A percentile compares a stretch with the other conserved stretches of the same genome.
Conservation (phyloP, 2,797 vertebrate species). For the Notamacropus eugenii region DNA sequence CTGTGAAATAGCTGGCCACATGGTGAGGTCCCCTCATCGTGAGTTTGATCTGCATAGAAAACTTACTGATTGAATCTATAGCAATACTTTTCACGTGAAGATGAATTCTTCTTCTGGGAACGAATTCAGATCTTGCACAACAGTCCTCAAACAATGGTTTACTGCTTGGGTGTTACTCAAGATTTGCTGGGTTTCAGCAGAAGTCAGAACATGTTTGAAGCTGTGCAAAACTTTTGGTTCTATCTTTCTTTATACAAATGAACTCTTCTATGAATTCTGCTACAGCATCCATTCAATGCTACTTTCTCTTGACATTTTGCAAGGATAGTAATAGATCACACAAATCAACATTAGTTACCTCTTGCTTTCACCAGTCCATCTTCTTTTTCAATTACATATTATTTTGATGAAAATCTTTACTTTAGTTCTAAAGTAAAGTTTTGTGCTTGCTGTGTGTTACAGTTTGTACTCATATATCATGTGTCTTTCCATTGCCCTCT, state of each 20-base stretch:
- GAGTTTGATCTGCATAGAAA: not conserved
- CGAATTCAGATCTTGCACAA: not conserved
- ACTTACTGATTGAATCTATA: not conserved
- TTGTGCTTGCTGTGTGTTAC: not conserved
- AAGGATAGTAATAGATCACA: not conserved
- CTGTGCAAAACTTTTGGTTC: no score
- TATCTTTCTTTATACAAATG: not conserved
- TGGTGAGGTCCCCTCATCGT: not conserved
- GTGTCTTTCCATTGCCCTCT: not conserved
- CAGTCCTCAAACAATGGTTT: not conserved
- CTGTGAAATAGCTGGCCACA: not conserved
- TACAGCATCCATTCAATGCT: no score
- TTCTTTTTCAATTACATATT: not conserved
- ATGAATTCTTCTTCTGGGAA: not conserved
- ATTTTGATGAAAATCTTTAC: not conserved
- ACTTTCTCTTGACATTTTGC: no score
- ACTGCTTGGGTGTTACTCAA: not conserved
- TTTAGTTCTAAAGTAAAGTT: not conserved
- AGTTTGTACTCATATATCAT: no score
- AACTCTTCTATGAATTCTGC: not conserved
- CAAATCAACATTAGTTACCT: not conserved
- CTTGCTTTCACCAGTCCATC: not conserved
- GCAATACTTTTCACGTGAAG: not conserved
- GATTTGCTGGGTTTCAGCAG: not conserved
- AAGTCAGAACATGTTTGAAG: not conserved